These are phyloP conservation scores for Chlamydotis undulata DNA, from an alignment of 2,113 vertebrate species.

Conservation along the genomic window DNA sequence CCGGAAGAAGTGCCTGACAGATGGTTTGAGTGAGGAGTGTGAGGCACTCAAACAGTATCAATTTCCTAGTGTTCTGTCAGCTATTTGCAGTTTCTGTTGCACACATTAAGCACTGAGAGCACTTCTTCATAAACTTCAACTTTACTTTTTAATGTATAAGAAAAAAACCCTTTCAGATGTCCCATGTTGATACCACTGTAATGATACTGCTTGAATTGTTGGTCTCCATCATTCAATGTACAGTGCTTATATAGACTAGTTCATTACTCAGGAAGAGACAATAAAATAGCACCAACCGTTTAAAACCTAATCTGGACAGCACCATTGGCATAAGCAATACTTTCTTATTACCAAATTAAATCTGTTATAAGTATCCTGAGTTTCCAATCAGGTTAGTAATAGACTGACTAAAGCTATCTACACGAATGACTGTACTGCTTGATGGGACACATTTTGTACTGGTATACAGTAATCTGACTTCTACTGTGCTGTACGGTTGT, in stretches of 20 bases:
- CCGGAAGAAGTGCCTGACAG: conserved; percentile 69
- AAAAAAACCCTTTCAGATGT: background rate
- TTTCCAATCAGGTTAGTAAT: background rate
- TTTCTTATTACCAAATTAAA: conserved; percentile 24
- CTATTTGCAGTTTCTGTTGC: conserved; percentile 69
- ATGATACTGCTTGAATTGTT: background rate
- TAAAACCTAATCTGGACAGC: conserved; percentile 38
- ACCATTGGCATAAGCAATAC: background rate
- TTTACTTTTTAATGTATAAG: conserved; percentile 7
- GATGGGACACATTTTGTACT: background rate
- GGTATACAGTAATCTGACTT: background rate
- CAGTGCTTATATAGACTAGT: background rate
- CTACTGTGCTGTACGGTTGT: background rate
- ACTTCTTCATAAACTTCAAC: conserved; percentile 57
- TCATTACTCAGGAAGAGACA: background rate
- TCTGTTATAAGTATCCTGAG: conserved; percentile 13
- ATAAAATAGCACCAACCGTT: background rate
- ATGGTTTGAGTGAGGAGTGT: conserved; percentile 68
- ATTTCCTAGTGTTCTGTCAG: conserved; percentile 70
- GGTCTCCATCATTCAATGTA: background rate
- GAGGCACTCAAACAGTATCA: conserved; percentile 51
- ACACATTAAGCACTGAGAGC: conserved; percentile 52
- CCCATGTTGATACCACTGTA: background rate
- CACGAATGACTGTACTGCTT: background rate
- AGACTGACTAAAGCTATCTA: background rate